phyloP scores from a whole-genome alignment of 2,797 vertebrate genomes.

The Paramormyrops hopkinsi region DNA sequence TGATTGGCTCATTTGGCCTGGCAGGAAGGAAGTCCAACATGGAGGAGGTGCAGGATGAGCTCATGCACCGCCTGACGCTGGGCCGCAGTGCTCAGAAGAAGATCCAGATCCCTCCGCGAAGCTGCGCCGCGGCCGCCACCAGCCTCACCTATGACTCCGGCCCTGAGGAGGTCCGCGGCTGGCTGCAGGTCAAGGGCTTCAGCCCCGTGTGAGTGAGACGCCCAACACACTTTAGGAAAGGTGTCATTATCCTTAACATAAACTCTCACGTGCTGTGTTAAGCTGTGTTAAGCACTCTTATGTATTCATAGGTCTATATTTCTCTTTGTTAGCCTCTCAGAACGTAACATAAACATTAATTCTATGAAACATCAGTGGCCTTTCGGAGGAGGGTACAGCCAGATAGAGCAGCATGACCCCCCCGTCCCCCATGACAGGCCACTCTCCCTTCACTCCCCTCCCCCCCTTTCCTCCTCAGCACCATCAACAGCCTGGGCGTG shows the following conservation, averaged over 20 bases:
- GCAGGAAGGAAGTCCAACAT: conserved; percentile 93
- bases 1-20: background rate
- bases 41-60: conserved; percentile 95
- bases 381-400: background rate
- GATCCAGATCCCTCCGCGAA: conserved; percentile 64
- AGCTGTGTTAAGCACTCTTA: too few species aligned
- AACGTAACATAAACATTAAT: background rate
- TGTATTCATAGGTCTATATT: background rate
- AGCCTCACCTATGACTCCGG: conserved; percentile 81
- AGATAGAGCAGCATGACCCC: background rate
- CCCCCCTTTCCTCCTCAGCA: conserved; percentile 53
- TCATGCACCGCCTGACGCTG: conserved; percentile 83
- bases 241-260: too few species aligned
- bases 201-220: conserved; percentile 74
- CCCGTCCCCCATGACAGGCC: background rate
- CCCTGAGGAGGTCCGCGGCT: conserved; percentile 72
- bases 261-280: background rate
- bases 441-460: background rate
- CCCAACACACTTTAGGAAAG: background rate
- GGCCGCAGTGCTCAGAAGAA: conserved; percentile 86
- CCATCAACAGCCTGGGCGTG: conserved; percentile 86
- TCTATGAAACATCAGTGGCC: background rate
- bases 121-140: conserved; percentile 37
- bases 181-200: conserved; percentile 89
- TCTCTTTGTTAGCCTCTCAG: background rate